Evolutionary conservation across 2,888 invertebrate genomes (phyloP).

Genomic region (Stenotaenia linearis): DNA sequence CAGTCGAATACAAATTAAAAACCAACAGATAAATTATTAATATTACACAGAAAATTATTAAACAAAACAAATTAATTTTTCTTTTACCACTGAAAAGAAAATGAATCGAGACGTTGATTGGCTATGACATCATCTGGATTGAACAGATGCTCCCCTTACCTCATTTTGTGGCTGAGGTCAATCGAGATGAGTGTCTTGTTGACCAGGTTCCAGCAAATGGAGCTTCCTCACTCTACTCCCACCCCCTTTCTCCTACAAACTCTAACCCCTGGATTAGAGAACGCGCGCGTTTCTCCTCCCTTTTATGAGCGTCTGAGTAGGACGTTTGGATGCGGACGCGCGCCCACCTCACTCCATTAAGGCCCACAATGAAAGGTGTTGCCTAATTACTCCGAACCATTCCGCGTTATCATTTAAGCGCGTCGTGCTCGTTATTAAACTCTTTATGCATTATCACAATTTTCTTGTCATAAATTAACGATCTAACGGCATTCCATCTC

Average conservation of each 20-base stretch:
- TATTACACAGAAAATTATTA: too few species aligned
- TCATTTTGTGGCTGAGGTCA: conserved; percentile 24
- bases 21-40: too few species aligned
- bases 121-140: neutral
- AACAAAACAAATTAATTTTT: too few species aligned
- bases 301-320: conserved; percentile 28
- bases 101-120: neutral
- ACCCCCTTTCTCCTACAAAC: neutral
- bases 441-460: neutral
- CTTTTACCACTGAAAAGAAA: too few species aligned
- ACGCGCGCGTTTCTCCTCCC: conserved; percentile 8
- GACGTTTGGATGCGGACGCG: conserved; percentile 6
- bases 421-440: neutral
- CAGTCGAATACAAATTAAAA: too few species aligned
- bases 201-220: conserved; percentile 23
- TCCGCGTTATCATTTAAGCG: neutral
- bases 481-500: neutral
- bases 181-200: conserved; percentile 26
- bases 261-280: neutral
- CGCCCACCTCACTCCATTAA: neutral
- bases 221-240: neutral
- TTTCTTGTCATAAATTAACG: neutral
- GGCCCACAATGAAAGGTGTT: conserved; percentile 18
- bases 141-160: conserved; percentile 21
- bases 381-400: conserved; percentile 6